Base-by-base conservation (phyloP, 2,888 invertebrate genomes). In the Cheiracanthium punctorium region DNA sequence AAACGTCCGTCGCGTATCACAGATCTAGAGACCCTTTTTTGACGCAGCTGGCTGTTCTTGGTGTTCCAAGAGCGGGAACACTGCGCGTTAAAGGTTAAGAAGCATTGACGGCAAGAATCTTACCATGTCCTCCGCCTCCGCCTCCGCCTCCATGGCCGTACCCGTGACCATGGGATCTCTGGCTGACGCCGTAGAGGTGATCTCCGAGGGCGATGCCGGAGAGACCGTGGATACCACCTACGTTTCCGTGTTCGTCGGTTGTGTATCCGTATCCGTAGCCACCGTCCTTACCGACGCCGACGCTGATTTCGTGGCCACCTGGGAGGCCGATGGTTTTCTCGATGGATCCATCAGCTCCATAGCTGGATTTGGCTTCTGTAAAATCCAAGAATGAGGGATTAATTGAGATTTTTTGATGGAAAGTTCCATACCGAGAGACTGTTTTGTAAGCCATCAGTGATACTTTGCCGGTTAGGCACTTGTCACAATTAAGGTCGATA, bases 191-290 rank as follows among this genome's bases (percentile, higher is more conserved):
- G 33, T 72, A 58, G 58, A 58, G 32, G 24, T 65, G 71, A 72
- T 82, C 82, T n/a, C 65, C 76, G 12, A 76, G 70, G 43, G 73
- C 48, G 5, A 82, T 30, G 8, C 65, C 65, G 12, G 82, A 48
- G 33, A 72, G 12, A 1, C 48, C 76, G 12, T 32, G n/a, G 29
- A 82, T 33, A 0, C 76, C 82, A 41, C 76, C 72, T n/a, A 80
- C 43, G 24, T 72, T 64, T 12, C 82, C 75, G 1, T 75, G 75
- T n/a, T 74, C 79, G 33, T 85, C 84, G 12, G 79, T 79, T 7
- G 73, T 74, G 70, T 79, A 79, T 8, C 84, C 84, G 64, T 85
- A 85, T 4, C 84, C 84, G 74, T 58, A 73, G 8, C 84, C 84
- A 1, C 79, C 73, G 24, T 80, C 74, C n/a, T 85, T 85, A 17